These are phyloP conservation scores for Cuculus canorus DNA, from an alignment of 2,797 vertebrate genomes.

Conservation along the genomic window DNA sequence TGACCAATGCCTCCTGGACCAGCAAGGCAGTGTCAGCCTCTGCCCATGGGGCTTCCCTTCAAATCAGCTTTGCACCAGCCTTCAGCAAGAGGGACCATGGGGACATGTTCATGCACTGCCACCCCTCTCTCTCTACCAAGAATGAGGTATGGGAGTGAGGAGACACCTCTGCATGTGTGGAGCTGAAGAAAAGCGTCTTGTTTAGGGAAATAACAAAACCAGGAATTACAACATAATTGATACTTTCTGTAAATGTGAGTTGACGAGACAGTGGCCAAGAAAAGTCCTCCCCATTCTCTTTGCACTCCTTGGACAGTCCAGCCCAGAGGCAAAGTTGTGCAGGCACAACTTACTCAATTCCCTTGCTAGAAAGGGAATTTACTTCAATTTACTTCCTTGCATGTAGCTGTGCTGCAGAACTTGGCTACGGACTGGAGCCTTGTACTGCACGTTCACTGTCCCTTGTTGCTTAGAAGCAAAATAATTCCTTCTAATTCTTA, in stretches of 20 bases:
- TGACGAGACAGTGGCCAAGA: not conserved
- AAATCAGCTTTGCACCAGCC: not conserved
- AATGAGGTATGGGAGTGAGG: fast-evolving
- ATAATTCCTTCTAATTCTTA: not conserved
- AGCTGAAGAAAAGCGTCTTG: not conserved
- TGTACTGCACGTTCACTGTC: fast-evolving
- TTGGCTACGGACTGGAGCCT: not conserved
- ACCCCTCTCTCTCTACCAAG: fast-evolving
- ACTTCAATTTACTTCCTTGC: not conserved
- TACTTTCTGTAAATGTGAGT: not conserved
- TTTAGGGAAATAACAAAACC: not conserved
- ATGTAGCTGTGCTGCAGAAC: not conserved
- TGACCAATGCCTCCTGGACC: not conserved
- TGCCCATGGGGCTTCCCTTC: not conserved
- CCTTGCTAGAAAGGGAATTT: not conserved
- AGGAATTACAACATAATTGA: not conserved
- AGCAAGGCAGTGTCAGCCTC: not conserved
- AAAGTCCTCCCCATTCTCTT: not conserved
- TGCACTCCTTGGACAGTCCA: not conserved
- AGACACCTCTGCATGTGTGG: fast-evolving
- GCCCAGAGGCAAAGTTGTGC: not conserved
- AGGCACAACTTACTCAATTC: not conserved
- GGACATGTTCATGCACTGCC: fast-evolving
- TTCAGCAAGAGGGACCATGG: fast-evolving
- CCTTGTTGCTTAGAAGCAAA: not conserved